Evolutionary conservation across 2,888 invertebrate species (phyloP), one percentile per base, ranked within the genome.

Genomic region (Caenorhabditis sp.): DNA sequence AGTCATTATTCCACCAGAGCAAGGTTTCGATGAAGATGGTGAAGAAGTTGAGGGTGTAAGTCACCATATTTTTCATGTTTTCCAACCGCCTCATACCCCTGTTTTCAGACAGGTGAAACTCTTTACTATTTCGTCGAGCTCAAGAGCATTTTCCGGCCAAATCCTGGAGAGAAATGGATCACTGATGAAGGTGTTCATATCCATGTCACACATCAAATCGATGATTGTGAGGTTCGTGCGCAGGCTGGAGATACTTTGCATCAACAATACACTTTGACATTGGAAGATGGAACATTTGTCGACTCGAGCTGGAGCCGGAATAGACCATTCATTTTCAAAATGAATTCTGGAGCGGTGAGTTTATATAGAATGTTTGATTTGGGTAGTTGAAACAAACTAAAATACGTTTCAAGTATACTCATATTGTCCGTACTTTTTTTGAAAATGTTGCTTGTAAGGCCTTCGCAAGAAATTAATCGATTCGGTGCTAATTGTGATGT

Each of bases 101-200:
- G 31, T 1, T 63, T 76, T 50, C 43, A 81, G 67, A 73, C 76
- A 60, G 87, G 85, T 38, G 83, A 87, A n/a, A 65, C 78, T 25
- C 77, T 87, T 14, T 78, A 84, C 79, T 87, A 87, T 56, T 87
- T 87, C 77, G 87, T 87, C 59, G 87, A 87, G 69, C 70, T 87
- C 54, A 87, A 87, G 73, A 77, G 76, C 57, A 83, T 87, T 59
- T 87, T 87, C 80, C 84, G 87, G 1, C 84, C 87, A 21, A 76
- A 77, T n/a, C 84, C 87, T 7, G 87, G 87, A 67, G 87, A 85
- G 36, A 77, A 72, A 58, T 87, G 84, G 86, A 79, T 82, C 52
- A 84, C 83, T 21, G 85, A 86, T 57, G 85, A 85, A 59, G 84
- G 85, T 12, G 83, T 87, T 57, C 78, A 79, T 65, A 83, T 86